Evolutionary conservation across 2,797 vertebrate genomes (phyloP).

Genomic region (Megalops cyprinoides): DNA sequence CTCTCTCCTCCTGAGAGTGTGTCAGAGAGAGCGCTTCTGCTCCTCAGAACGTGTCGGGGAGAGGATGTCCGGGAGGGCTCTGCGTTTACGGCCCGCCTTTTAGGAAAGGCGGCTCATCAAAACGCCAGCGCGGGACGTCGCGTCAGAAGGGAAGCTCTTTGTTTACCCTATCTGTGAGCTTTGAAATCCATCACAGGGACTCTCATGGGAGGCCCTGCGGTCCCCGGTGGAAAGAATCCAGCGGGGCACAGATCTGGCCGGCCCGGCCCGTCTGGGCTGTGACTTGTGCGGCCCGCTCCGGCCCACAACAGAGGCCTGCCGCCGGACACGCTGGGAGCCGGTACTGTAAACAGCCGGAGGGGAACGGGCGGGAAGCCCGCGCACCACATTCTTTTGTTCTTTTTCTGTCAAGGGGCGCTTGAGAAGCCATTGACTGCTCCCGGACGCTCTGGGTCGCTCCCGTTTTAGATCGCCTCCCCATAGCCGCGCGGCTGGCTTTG

Average conservation of each 20-base stretch:
- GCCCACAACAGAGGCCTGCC: conserved; percentile 1
- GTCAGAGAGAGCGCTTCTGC: no score
- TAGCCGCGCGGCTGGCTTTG: not conserved
- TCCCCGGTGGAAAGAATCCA: conserved; percentile 51
- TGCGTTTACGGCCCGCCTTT: conserved; percentile 52
- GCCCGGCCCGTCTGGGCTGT: no score
- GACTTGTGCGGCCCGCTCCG: not conserved
- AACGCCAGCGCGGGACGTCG: conserved; percentile 63
- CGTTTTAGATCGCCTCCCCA: not conserved
- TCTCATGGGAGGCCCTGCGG: conserved; percentile 30
- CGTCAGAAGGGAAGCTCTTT: conserved; percentile 72
- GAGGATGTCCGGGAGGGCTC: conserved; percentile 41
- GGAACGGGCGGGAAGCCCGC: conserved; percentile 17
- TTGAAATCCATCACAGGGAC: conserved; percentile 69
- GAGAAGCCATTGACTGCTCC: not conserved
- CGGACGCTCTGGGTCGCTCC: not conserved
- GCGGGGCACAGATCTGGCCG: no score
- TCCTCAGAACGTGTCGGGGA: conserved; percentile 46
- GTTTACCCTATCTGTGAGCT: conserved; percentile 68
- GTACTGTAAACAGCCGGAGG: not conserved
- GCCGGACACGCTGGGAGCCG: not conserved
- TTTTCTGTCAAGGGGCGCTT: conserved; percentile 15
- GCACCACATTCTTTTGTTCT: conserved; percentile 8
- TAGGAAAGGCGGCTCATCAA: conserved; percentile 64
- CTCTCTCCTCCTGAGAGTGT: no score